A percentile compares a stretch with the other conserved stretches of the same genome.
Evolutionary conservation across 2,888 invertebrate species (phyloP).

Genomic region (Chymomyza caudatula): DNA sequence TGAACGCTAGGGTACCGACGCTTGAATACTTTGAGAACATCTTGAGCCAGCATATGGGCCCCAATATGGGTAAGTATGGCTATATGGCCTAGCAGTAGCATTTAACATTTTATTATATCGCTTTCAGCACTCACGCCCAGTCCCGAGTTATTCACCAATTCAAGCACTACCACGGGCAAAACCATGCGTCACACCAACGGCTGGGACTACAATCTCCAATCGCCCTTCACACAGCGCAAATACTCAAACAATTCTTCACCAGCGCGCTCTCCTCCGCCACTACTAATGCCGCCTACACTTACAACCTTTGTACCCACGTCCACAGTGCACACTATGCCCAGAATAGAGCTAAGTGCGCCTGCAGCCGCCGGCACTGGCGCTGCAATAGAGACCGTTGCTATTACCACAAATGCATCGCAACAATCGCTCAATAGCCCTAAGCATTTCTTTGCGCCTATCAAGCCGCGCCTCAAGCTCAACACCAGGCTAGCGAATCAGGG

Average conservation of each 20-base stretch:
- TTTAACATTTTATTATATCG: background rate
- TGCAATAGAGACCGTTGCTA: conserved; percentile 66
- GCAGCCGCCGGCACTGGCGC: background rate
- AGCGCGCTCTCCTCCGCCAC: conserved; percentile 44
- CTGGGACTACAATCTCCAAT: conserved; percentile 76
- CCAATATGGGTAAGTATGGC: conserved; percentile 57
- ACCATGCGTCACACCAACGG: conserved; percentile 75
- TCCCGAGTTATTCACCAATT: conserved; percentile 65
- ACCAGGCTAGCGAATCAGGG: conserved; percentile 70
- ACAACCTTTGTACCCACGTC: conserved; percentile 70
- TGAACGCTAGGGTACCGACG: conserved; percentile 76
- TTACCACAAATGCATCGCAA: conserved; percentile 66
- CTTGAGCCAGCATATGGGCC: conserved; percentile 71
- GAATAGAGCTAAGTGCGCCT: conserved; percentile 43
- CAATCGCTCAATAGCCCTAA: conserved; percentile 72
- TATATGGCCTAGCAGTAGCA: background rate
- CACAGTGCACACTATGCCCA: conserved; percentile 52
- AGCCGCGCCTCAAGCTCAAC: conserved; percentile 74
- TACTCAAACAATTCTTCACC: conserved; percentile 57
- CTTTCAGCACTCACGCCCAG: conserved; percentile 48
- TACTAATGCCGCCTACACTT: conserved; percentile 44
- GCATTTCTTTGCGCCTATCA: conserved; percentile 79
- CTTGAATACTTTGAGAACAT: conserved; percentile 78
- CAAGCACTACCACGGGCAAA: conserved; percentile 69
- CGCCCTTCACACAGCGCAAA: conserved; percentile 73